A percentile compares a stretch with the other conserved stretches of the same genome.
Evolutionary conservation across 2,888 invertebrate genomes (phyloP).

Genomic region (Agrochola litura): DNA sequence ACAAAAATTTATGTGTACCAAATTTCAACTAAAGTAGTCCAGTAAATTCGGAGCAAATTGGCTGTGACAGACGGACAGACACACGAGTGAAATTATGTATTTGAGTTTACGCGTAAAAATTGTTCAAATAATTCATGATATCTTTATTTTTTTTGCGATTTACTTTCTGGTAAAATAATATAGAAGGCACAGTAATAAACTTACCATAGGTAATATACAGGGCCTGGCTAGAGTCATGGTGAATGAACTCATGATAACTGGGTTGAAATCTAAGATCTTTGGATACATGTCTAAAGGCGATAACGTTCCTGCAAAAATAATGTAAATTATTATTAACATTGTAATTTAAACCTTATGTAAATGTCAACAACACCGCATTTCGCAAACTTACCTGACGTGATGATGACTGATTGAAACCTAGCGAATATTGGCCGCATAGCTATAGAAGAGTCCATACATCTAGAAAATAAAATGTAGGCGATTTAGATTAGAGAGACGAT

Average conservation of each 20-base stretch:
- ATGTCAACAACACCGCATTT: rapidly evolving
- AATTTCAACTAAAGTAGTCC: too few relatives aligned
- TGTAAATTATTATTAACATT: not conserved
- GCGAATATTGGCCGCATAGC: slow-evolving; percentile 99
- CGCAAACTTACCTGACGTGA: slow-evolving; percentile 93
- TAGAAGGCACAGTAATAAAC: slow-evolving; percentile 51
- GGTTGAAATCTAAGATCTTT: slow-evolving; percentile 99
- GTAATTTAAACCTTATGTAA: not conserved
- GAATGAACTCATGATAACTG: slow-evolving; percentile 98
- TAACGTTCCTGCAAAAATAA: slow-evolving; percentile 93
- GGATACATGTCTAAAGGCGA: slow-evolving; percentile 99
- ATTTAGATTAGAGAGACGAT: not conserved
- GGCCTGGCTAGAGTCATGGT: slow-evolving; percentile 99
- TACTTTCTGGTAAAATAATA: not conserved
- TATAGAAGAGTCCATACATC: slow-evolving; percentile 99
- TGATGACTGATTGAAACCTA: slow-evolving; percentile 98
- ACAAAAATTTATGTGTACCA: too few relatives aligned
- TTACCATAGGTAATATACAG: slow-evolving; percentile 98
- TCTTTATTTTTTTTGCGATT: not conserved
- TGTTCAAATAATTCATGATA: too few relatives aligned
- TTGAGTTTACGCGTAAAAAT: not conserved
- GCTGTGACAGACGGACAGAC: too few relatives aligned
- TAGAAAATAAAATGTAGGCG: slow-evolving; percentile 77
- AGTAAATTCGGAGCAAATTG: too few relatives aligned
- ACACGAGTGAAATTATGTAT: too few relatives aligned